phyloP scores from a whole-genome alignment of 1,140 invertebrate genomes.

The Anadara kagoshimensis region DNA sequence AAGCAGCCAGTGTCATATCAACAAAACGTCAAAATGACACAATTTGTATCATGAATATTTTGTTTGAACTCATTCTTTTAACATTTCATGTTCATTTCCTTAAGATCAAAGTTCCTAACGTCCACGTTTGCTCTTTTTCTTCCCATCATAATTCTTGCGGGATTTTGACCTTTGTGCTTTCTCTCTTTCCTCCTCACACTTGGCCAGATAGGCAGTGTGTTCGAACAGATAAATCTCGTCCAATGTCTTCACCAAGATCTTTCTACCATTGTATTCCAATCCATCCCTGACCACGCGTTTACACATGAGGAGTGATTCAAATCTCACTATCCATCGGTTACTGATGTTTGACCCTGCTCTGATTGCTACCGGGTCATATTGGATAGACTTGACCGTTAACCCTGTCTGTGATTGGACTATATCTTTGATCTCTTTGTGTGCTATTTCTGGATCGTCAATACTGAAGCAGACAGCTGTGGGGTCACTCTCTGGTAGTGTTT shows the following conservation, averaged over 20 bases:
- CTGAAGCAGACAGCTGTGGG: constrained; percentile 26
- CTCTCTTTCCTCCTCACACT: background rate
- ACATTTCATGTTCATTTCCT: no score
- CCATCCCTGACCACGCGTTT: constrained; percentile 9
- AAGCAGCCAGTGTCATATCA: no score
- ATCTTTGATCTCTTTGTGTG: constrained; percentile 12
- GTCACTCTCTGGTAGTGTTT: background rate
- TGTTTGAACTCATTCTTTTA: no score
- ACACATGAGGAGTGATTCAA: constrained; percentile 6
- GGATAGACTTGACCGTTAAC: constrained; percentile 13
- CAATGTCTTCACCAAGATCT: constrained; percentile 14
- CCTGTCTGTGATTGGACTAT: constrained; percentile 13
- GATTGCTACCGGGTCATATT: constrained; percentile 27
- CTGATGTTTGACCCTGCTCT: constrained; percentile 3
- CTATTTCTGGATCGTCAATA: background rate
- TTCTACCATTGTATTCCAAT: constrained; percentile 15
- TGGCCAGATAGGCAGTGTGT: constrained; percentile 11
- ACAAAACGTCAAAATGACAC: no score
- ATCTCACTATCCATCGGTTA: constrained; percentile 22
- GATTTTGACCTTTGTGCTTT: no score
- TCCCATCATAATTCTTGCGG: no score
- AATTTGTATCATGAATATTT: no score
- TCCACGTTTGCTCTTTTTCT: no score
- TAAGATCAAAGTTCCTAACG: no score
- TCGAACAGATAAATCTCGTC: constrained; percentile 19